Conservation (phyloP, 2,888 invertebrate species). For the Scaptomyza tumidula region DNA sequence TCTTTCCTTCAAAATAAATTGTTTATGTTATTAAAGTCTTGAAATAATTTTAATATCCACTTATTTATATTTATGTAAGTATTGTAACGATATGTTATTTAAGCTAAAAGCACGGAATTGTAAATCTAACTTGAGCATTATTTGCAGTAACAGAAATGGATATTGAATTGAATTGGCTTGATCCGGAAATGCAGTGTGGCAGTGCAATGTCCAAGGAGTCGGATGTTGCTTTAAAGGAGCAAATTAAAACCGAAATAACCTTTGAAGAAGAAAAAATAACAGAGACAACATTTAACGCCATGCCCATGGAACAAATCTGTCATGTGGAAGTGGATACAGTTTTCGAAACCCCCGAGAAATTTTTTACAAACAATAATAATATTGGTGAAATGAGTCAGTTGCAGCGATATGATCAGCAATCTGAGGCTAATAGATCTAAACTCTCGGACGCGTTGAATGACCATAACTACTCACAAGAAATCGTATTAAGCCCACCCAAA, state of each 20-base stretch:
- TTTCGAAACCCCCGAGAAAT: slow-evolving; percentile 9
- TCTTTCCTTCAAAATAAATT: slow-evolving; percentile 4
- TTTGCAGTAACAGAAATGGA: slow-evolving; percentile 20
- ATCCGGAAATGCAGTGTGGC: background rate
- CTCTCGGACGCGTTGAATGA: slow-evolving; percentile 64
- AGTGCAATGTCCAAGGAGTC: background rate
- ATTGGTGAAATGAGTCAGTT: slow-evolving; percentile 50
- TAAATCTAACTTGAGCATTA: background rate
- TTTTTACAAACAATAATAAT: background rate
- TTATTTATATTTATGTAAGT: background rate
- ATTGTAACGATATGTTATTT: background rate
- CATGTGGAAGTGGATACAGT: slow-evolving; percentile 37
- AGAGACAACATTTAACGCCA: slow-evolving; percentile 35
- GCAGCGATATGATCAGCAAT: slow-evolving; percentile 1
- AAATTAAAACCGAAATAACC: slow-evolving; percentile 47
- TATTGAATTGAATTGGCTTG: slow-evolving; percentile 3
- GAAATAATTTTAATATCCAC: background rate
- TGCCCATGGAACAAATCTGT: slow-evolving; percentile 32
- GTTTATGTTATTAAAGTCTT: slow-evolving; percentile 1
- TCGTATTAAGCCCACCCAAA: slow-evolving; percentile 6
- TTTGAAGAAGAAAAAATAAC: slow-evolving; percentile 47
- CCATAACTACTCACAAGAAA: slow-evolving; percentile 72
- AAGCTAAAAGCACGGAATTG: background rate
- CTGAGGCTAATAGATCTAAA: slow-evolving; percentile 5
- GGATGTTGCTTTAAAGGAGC: background rate